phyloP scores from a whole-genome alignment of 2,888 invertebrate species.

The Mechanitis messenoides region DNA sequence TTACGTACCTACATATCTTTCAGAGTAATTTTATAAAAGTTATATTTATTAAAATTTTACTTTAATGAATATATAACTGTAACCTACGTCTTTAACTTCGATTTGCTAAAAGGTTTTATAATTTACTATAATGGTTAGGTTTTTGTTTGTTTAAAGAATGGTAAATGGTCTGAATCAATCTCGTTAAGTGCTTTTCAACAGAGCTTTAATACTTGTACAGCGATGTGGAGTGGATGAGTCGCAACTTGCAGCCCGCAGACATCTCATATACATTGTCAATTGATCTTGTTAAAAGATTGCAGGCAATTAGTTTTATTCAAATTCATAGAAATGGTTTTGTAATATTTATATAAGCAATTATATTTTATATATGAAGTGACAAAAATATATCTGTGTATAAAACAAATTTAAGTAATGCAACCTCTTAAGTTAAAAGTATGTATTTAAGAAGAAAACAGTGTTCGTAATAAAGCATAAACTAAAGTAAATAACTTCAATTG shows the following conservation, averaged over 20 bases:
- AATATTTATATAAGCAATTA: too few species aligned
- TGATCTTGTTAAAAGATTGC: constrained; percentile 16
- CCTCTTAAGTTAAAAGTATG: constrained; percentile 10
- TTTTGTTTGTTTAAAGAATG: constrained; percentile 73
- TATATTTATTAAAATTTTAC: background rate
- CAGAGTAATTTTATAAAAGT: background rate
- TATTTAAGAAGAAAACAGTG: constrained; percentile 49
- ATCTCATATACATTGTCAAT: constrained; percentile 32
- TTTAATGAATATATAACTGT: background rate
- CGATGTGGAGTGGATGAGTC: constrained; percentile 54
- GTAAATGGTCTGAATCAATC: constrained; percentile 76
- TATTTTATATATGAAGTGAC: too few species aligned
- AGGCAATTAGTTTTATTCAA: too few species aligned
- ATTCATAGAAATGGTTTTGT: too few species aligned
- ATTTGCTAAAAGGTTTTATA: constrained; percentile 70
- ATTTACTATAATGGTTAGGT: constrained; percentile 73
- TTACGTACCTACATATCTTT: background rate
- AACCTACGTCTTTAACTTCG: constrained; percentile 27
- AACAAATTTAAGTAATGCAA: background rate
- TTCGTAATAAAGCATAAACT: constrained; percentile 62
- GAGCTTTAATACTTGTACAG: constrained; percentile 71
- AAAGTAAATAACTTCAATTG: constrained; percentile 78
- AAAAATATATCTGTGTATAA: background rate
- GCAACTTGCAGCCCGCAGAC: constrained; percentile 31
- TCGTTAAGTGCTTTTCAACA: constrained; percentile 74